Base-by-base conservation (phyloP, 2,888 invertebrate species). In the Ormyrus pomaceus region DNA sequence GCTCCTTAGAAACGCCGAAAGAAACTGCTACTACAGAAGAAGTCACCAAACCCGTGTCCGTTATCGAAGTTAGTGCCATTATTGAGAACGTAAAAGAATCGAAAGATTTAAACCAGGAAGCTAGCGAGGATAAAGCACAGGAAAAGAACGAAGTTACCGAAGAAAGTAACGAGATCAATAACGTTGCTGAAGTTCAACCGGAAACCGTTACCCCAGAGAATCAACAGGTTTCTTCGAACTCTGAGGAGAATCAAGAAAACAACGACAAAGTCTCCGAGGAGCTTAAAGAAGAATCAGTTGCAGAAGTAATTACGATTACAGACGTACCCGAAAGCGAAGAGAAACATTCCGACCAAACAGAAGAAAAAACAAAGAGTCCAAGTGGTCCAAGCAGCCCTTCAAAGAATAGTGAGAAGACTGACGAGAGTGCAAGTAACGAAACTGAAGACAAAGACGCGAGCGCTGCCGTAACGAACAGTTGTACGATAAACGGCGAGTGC, bases 311-410 rank as follows among this genome's bases (percentile, higher is more conserved):
- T 48, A 68, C 82, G 11, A 70, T 55, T 6, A n/a, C 45, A n/a
- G 66, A 71, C 65, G 61, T n/a, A 50, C n/a, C 34, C 2, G 78
- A 82, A 34, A 65, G 48, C 10, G 65, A 75, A 48, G 68, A 83
- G 34, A 71, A 79, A 2, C 56, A 79, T 55, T 70, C 51, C 11
- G 66, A 11, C 2, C 69, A 80, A 59, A 45, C 7, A 2, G 61
- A 78, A 48, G 76, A 82, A 19, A 87, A 88, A 82, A 85, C 84
- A 82, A 85, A 86, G 84, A 87, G 84, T 87, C 82, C 84, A 83
- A 89, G 87, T 88, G 89, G 88, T 89, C 88, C 89, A 89, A 89
- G 87, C 88, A 89, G 88, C 85, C 85, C 88, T 85, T 85, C 86
- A 84, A 86, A 89, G 84, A 85, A 82, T 79, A 84, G 83, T 79